Percentiles rank a stretch among this genome's conserved stretches.
Conservation (phyloP, 2,888 invertebrate species). For the Pseudococcus jackbeardsleyi region DNA sequence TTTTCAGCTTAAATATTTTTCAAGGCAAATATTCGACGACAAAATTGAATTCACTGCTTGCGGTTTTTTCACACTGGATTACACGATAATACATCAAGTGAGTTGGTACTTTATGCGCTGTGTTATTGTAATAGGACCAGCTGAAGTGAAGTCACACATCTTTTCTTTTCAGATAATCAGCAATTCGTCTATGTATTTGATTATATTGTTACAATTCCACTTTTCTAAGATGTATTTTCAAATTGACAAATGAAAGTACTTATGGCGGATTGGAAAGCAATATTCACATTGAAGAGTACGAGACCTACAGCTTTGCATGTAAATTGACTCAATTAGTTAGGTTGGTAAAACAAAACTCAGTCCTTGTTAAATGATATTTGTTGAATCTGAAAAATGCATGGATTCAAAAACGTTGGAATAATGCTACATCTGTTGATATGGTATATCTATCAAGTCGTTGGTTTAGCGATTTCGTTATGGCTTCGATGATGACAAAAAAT, state of each 20-base stretch:
- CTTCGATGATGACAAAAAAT: too few relatives aligned
- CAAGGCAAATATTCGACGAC: constrained; percentile 49
- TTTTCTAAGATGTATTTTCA: constrained; percentile 42
- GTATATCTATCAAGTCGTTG: too few relatives aligned
- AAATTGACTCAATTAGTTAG: not conserved
- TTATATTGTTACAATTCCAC: constrained; percentile 52
- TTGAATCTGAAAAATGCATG: not conserved
- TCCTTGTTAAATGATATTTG: too few relatives aligned
- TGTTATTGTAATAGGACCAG: not conserved
- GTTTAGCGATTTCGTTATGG: too few relatives aligned
- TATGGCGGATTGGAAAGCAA: not conserved
- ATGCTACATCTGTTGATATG: too few relatives aligned
- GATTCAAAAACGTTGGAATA: too few relatives aligned
- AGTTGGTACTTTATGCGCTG: too few relatives aligned
- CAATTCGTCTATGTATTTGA: constrained; percentile 38
- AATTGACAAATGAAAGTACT: not conserved
- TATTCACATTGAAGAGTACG: not conserved
- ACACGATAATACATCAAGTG: constrained; percentile 58
- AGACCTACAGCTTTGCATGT: too few relatives aligned
- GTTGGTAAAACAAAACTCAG: not conserved
- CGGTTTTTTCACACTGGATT: constrained; percentile 59
- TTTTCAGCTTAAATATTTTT: constrained; percentile 60
- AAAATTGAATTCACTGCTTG: constrained; percentile 57
- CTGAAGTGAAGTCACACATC: not conserved
- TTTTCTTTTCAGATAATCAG: constrained; percentile 44